Percentiles rank a stretch among this genome's conserved stretches.
phyloP scores from a whole-genome alignment of 2,113 vertebrate genomes.

The Electrona antarctica region DNA sequence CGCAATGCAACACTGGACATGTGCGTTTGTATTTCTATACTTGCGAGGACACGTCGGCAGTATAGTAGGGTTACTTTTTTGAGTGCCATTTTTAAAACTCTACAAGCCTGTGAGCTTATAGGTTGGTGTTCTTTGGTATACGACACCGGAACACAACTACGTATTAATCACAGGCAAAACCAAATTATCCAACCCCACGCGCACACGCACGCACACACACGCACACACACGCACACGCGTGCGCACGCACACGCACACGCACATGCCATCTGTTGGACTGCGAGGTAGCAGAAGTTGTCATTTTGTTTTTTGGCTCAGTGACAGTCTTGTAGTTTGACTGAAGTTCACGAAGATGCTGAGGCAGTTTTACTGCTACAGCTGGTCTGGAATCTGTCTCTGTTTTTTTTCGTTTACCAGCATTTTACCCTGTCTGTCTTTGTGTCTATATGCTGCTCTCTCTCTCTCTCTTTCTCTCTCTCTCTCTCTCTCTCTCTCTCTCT shows the following conservation, averaged over 20 bases:
- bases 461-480: conserved; percentile 30
- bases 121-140: too few relatives aligned
- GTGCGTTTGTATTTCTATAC: too few relatives aligned
- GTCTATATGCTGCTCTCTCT: neutral
- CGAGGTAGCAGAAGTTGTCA: conserved; percentile 43
- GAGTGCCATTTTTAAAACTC: too few relatives aligned
- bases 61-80: too few relatives aligned
- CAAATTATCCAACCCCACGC: neutral
- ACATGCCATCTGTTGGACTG: conserved; percentile 24
- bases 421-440: conserved; percentile 5
- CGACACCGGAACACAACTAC: too few relatives aligned
- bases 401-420: neutral
- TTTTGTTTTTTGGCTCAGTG: conserved; percentile 41
- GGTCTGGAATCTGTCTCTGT: conserved; percentile 2
- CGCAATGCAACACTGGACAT: neutral
- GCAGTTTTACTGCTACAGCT: conserved; percentile 2
- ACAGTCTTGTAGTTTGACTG: conserved; percentile 18
- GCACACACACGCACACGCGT: neutral
- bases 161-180: too few relatives aligned
- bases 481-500: conserved; percentile 35
- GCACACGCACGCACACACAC: neutral
- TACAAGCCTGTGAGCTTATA: too few relatives aligned
- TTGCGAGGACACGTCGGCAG: too few relatives aligned
- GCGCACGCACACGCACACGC: conserved; percentile 22
- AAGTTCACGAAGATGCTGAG: conserved; percentile 51